Conservation (phyloP, 1,140 invertebrate genomes). For the Psilanteris sp. region DNA sequence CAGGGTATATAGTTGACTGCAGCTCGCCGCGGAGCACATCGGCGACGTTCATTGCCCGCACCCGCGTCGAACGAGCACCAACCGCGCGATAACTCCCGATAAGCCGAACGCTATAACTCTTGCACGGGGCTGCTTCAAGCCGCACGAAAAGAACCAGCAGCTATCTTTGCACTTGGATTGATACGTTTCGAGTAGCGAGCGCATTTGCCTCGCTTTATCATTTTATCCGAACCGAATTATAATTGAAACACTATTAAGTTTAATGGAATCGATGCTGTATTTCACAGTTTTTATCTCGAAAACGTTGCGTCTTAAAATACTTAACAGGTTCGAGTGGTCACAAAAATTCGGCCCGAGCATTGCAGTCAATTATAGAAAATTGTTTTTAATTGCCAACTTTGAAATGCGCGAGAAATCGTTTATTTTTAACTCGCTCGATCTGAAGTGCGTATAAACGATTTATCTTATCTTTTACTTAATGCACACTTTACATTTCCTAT, state of each 20-base stretch:
- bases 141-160: constrained; percentile 2
- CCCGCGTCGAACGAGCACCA: constrained; percentile 9
- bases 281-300: constrained; percentile 1
- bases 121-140: constrained; percentile 1
- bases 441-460: constrained; percentile 1
- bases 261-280: constrained; percentile 25
- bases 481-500: not conserved
- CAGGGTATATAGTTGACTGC: not conserved
- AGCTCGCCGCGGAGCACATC: not conserved
- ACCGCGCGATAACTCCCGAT: constrained; percentile 26
- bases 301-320: constrained; percentile 18
- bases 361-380: constrained; percentile 8
- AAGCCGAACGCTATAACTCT: constrained; percentile 32
- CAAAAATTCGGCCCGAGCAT: not conserved
- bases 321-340: constrained; percentile 5
- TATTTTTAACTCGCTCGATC: constrained; percentile 21
- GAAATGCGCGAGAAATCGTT: not conserved
- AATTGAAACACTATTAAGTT: constrained; percentile 42
- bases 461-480: constrained; percentile 11
- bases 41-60: constrained; percentile 8
- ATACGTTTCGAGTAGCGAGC: constrained; percentile 1
- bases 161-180: constrained; percentile 41
- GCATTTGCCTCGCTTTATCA: constrained; percentile 23
- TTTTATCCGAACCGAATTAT: constrained; percentile 28
- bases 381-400: constrained; percentile 13